Evolutionary conservation across 2,888 invertebrate species (phyloP).

Genomic region (Gryllus longicercus): DNA sequence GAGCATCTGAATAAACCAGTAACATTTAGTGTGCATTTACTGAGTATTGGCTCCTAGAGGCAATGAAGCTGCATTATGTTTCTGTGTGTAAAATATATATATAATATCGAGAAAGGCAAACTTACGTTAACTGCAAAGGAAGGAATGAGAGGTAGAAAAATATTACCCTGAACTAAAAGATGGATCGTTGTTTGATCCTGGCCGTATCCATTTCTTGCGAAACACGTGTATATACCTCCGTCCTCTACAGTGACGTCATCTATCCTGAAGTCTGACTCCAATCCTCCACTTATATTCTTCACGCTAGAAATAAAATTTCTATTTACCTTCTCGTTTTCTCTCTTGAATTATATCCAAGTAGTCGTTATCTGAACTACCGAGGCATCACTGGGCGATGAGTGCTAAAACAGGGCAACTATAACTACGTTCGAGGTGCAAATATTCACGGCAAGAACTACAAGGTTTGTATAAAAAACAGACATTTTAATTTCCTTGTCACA

Average conservation of each 20-base stretch:
- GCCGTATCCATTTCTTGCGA: conserved; percentile 39
- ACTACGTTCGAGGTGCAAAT: no score
- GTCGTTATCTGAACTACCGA: no score
- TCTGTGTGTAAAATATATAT: conserved; percentile 46
- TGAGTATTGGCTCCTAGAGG: conserved; percentile 8
- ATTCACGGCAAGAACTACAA: no score
- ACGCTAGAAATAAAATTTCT: conserved; percentile 31
- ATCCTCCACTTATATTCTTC: conserved; percentile 35
- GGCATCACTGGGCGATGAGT: no score
- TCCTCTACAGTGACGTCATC: conserved; percentile 35
- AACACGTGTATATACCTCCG: conserved; percentile 39
- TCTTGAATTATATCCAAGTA: no score
- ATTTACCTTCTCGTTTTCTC: no score
- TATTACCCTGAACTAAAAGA: conserved; percentile 40
- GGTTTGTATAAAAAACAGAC: no score
- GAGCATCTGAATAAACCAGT: conserved; percentile 57
- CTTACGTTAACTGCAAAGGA: no score
- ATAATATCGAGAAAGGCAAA: no score
- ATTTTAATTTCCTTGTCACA: no score
- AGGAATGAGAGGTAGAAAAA: neutral
- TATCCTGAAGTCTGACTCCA: conserved; percentile 37
- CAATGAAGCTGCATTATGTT: conserved; percentile 41
- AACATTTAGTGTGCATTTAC: neutral
- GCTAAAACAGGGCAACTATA: no score
- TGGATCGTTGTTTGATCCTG: conserved; percentile 39